These are phyloP conservation scores for Danio jaintianensis DNA, from an alignment of 2,797 vertebrate species.

Conservation along the genomic window DNA sequence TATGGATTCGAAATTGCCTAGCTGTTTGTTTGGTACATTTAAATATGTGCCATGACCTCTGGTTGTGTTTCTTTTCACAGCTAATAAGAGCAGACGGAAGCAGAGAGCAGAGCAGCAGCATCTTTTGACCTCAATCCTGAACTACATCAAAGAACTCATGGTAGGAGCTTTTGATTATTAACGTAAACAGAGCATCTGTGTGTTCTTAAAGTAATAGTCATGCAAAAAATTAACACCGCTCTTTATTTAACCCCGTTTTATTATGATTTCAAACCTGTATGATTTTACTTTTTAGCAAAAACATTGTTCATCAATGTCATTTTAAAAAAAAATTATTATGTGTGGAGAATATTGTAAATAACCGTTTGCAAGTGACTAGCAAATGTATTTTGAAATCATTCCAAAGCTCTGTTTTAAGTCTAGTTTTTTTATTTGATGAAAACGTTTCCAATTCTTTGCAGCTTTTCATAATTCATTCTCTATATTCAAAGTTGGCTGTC, in stretches of 20 bases:
- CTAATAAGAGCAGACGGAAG: slow-evolving; percentile 76
- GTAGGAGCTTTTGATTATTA: slow-evolving; percentile 61
- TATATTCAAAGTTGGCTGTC: not conserved
- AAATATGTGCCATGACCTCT: slow-evolving; percentile 32
- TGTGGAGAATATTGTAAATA: too few relatives aligned
- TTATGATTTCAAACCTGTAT: not conserved
- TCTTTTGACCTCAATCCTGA: slow-evolving; percentile 75
- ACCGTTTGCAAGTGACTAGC: too few relatives aligned
- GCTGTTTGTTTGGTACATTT: slow-evolving; percentile 25
- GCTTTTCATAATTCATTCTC: not conserved
- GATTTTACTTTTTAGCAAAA: not conserved
- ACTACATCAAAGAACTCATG: slow-evolving; percentile 71
- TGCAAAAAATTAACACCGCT: not conserved
- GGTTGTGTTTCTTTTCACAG: slow-evolving; percentile 71
- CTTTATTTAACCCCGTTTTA: not conserved
- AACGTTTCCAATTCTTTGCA: not conserved
- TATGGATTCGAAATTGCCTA: slow-evolving; percentile 4
- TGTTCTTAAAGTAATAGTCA: slow-evolving; percentile 7
- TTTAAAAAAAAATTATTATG: too few relatives aligned
- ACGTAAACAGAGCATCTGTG: not conserved
- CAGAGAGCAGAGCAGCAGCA: slow-evolving; percentile 64
- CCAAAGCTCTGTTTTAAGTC: not conserved
- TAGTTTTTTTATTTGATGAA: not conserved
- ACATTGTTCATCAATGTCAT: not conserved
- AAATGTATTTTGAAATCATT: not conserved